phyloP scores from a whole-genome alignment of 2,797 vertebrate genomes.

The Gouania willdenowi region DNA sequence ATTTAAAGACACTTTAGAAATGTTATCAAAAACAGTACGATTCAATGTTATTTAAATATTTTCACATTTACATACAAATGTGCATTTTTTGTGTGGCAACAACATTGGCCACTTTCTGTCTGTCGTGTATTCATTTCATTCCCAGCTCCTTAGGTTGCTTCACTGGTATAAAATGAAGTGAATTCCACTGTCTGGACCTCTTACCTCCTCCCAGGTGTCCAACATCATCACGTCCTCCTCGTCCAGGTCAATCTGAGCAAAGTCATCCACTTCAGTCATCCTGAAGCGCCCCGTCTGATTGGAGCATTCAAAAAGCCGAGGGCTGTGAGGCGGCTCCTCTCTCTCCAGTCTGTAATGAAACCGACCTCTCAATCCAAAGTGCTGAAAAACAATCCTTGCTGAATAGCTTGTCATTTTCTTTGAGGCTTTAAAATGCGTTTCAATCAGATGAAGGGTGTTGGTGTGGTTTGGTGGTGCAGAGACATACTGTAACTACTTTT shows the following conservation, averaged over 20 bases:
- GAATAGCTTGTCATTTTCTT: constrained; percentile 27
- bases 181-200: no score
- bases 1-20: no score
- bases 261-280: constrained; percentile 84
- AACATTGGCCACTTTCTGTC: no score
- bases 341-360: constrained; percentile 75
- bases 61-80: no score
- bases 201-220: constrained; percentile 93
- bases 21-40: no score
- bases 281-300: constrained; percentile 85
- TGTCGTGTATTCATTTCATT: no score
- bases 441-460: no score
- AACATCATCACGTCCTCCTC: constrained; percentile 91
- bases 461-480: no score
- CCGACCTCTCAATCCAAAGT: not conserved
- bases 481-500: not conserved
- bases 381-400: constrained; percentile 33
- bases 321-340: constrained; percentile 66
- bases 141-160: no score
- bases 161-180: no score
- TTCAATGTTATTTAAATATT: no score
- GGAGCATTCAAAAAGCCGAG: constrained; percentile 90
- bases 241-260: constrained; percentile 85
- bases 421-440: constrained; percentile 2
- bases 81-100: no score